phyloP scores from a whole-genome alignment of 2,888 invertebrate genomes.

The Gisinianus flammeolus region DNA sequence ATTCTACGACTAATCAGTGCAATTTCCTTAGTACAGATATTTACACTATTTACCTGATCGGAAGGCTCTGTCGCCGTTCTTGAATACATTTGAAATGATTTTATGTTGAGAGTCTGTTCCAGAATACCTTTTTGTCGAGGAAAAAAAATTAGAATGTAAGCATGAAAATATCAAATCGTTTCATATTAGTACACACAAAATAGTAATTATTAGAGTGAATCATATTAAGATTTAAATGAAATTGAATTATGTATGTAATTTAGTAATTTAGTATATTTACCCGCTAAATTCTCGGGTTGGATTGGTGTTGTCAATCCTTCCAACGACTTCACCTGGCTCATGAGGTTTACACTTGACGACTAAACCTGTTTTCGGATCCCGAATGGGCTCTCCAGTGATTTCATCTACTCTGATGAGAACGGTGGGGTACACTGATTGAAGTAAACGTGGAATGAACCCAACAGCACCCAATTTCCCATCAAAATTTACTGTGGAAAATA shows the following conservation, averaged over 20 bases:
- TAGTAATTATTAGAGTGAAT: background rate
- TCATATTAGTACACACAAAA: too few relatives aligned
- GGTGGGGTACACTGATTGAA: conserved; percentile 70
- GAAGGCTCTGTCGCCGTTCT: conserved; percentile 88
- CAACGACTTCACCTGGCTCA: conserved; percentile 48
- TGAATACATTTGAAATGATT: conserved; percentile 83
- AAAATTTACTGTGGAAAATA: conserved; percentile 68
- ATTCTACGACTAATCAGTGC: background rate
- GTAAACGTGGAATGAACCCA: conserved; percentile 16
- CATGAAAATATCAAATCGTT: too few relatives aligned
- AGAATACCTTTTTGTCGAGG: conserved; percentile 18
- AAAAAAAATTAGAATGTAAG: conserved; percentile 73
- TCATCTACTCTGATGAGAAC: conserved; percentile 37
- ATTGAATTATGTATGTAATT: background rate
- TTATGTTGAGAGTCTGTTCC: conserved; percentile 77
- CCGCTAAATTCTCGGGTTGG: conserved; percentile 38
- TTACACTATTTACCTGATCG: conserved; percentile 70
- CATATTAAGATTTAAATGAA: background rate
- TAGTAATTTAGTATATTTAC: conserved; percentile 61
- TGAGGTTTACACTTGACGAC: conserved; percentile 41
- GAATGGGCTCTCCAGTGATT: conserved; percentile 46
- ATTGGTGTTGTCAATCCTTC: conserved; percentile 35
- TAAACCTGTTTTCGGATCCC: conserved; percentile 60
- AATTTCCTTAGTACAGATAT: too few relatives aligned
- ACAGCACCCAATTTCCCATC: conserved; percentile 72